These are phyloP conservation scores for Morus bassanus DNA, from an alignment of 2,797 vertebrate genomes.

Conservation along the genomic window DNA sequence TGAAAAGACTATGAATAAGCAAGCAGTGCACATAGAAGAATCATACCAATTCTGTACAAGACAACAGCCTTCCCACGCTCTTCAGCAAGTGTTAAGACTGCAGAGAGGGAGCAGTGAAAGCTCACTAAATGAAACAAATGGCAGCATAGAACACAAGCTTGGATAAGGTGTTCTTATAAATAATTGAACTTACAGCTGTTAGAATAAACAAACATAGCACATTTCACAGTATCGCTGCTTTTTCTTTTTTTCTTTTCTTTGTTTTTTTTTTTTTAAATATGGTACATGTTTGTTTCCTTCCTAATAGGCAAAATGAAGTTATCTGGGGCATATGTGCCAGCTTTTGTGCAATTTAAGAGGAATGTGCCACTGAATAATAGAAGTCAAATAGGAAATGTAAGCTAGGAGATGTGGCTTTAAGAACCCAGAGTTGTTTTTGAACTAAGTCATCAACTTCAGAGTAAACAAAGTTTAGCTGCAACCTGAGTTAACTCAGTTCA, in stretches of 20 bases:
- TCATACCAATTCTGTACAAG: not conserved
- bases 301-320: not conserved
- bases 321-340: not conserved
- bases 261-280: not conserved
- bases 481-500: constrained; percentile 38
- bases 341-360: not conserved
- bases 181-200: constrained; percentile 4
- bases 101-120: not conserved
- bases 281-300: not conserved
- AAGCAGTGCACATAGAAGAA: not conserved
- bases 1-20: not conserved
- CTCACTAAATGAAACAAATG: not conserved
- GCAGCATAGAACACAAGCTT: not conserved
- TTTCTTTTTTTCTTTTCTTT: not conserved
- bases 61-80: not conserved
- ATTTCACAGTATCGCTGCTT: not conserved
- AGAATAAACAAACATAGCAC: not conserved
- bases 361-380: not conserved
- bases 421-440: constrained; percentile 14
- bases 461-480: constrained; percentile 30
- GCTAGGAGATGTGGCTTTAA: constrained; percentile 8
- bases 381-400: constrained; percentile 1
- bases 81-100: not conserved
- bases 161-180: not conserved
- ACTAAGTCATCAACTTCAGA: constrained; percentile 11